Conservation (phyloP, 1,140 invertebrate genomes). For the Drosophila bifasciata region DNA sequence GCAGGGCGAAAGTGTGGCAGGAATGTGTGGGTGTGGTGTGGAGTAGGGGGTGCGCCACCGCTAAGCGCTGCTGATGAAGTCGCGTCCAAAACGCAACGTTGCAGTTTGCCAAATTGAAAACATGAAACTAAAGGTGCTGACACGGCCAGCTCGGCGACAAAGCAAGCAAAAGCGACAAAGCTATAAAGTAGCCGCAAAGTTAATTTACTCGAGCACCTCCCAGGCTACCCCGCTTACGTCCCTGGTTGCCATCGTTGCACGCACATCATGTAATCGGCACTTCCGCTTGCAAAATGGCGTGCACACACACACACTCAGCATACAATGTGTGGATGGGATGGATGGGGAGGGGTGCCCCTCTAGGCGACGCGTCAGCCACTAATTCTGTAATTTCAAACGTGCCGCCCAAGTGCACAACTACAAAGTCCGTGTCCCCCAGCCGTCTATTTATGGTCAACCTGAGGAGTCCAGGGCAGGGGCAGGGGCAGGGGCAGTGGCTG, state of each 20-base stretch:
- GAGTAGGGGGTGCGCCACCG: background rate
- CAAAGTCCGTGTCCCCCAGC: conserved; percentile 13
- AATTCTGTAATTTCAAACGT: conserved; percentile 75
- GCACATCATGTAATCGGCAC: conserved; percentile 67
- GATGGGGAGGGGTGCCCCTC: background rate
- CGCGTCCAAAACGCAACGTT: conserved; percentile 66
- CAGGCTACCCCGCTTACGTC: background rate
- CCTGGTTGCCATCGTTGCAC: conserved; percentile 45
- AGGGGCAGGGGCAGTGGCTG: background rate
- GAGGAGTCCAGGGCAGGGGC: conserved; percentile 16
- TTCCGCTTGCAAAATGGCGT: conserved; percentile 69
- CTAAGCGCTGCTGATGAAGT: conserved; percentile 63
- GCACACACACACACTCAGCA: conserved; percentile 16
- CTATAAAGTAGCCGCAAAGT: conserved; percentile 68
- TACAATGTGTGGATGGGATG: conserved; percentile 43
- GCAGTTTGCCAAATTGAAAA: conserved; percentile 78
- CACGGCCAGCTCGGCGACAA: conserved; percentile 13
- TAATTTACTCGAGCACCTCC: conserved; percentile 57
- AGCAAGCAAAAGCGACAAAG: conserved; percentile 3
- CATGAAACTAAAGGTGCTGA: conserved; percentile 56
- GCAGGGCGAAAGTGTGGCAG: background rate
- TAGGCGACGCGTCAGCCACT: conserved; percentile 35
- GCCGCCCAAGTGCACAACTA: conserved; percentile 40
- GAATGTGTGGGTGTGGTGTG: conserved; percentile 5
- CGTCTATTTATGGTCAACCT: conserved; percentile 60